phyloP scores from a whole-genome alignment of 2,888 invertebrate species.

The Eilema caniola region DNA sequence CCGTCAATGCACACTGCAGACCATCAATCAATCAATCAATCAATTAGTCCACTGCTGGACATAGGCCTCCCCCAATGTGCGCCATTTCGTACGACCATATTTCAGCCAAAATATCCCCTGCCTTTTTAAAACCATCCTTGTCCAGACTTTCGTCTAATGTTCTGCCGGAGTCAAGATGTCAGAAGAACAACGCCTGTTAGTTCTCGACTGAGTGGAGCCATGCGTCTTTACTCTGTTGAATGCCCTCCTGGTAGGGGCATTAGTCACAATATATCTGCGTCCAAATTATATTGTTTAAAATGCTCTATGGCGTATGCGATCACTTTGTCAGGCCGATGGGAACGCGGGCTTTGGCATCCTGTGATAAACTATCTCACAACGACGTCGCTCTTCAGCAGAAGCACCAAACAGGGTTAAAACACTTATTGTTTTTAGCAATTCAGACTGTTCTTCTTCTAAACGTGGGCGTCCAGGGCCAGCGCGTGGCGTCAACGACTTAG shows the following conservation, averaged over 20 bases:
- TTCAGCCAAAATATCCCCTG: slow-evolving; percentile 38
- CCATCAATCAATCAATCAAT: too few relatives aligned
- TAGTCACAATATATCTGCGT: slow-evolving; percentile 38
- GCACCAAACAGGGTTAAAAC: slow-evolving; percentile 17
- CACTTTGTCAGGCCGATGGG: too few relatives aligned
- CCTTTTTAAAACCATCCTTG: slow-evolving; percentile 39
- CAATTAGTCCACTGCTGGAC: too few relatives aligned
- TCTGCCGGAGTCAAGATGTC: slow-evolving; percentile 35
- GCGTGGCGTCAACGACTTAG: slow-evolving; percentile 12
- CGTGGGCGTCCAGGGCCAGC: slow-evolving; percentile 7
- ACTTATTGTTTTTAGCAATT: slow-evolving; percentile 20
- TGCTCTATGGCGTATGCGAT: slow-evolving; percentile 20
- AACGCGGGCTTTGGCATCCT: background rate
- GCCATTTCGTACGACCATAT: too few relatives aligned
- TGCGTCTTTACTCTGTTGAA: slow-evolving; percentile 43
- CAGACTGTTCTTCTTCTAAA: slow-evolving; percentile 9
- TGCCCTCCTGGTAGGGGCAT: slow-evolving; percentile 44
- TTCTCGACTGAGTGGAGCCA: slow-evolving; percentile 38
- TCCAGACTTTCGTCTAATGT: slow-evolving; percentile 35
- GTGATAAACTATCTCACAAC: slow-evolving; percentile 24
- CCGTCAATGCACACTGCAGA: slow-evolving; percentile 30
- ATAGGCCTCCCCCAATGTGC: too few relatives aligned
- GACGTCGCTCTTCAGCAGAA: slow-evolving; percentile 32
- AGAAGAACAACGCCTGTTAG: slow-evolving; percentile 38
- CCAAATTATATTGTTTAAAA: slow-evolving; percentile 43